These are phyloP conservation scores for Monopterus albus DNA, from an alignment of 2,113 vertebrate species.

Conservation along the genomic window DNA sequence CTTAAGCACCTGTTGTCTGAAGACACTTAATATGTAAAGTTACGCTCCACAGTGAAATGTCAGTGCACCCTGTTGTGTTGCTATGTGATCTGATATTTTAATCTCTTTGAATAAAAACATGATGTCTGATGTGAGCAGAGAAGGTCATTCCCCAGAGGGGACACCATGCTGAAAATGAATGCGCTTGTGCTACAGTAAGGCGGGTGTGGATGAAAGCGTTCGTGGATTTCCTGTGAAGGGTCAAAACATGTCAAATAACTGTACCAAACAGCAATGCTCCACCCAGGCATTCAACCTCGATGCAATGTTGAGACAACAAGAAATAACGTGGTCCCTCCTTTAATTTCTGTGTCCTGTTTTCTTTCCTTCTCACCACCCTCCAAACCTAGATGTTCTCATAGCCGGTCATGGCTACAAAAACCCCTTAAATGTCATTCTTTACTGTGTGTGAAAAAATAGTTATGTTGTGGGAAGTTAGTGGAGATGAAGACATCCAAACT, in stretches of 20 bases:
- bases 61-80: not conserved
- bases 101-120: slow-evolving; percentile 56
- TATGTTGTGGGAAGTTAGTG: not conserved
- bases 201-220: slow-evolving; percentile 33
- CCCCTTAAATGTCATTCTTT: not conserved
- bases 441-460: not conserved
- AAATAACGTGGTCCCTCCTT: slow-evolving; percentile 59
- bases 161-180: slow-evolving; percentile 54
- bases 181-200: slow-evolving; percentile 37
- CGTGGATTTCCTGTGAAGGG: slow-evolving; percentile 60
- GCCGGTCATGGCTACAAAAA: not conserved
- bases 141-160: slow-evolving; percentile 49
- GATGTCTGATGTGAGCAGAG: slow-evolving; percentile 23
- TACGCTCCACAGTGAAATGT: slow-evolving; percentile 14
- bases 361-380: slow-evolving; percentile 30
- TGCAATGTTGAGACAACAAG: slow-evolving; percentile 64
- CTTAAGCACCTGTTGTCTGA: slow-evolving; percentile 46
- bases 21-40: slow-evolving; percentile 52
- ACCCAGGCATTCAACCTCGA: slow-evolving; percentile 69
- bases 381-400: slow-evolving; percentile 17
- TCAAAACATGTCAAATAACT: slow-evolving; percentile 64
- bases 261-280: slow-evolving; percentile 58
- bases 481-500: slow-evolving; percentile 8
- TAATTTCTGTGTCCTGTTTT: slow-evolving; percentile 46
- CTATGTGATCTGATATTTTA: slow-evolving; percentile 39